Conservation (phyloP, 2,113 vertebrate genomes). For the Tetrax tetrax region DNA sequence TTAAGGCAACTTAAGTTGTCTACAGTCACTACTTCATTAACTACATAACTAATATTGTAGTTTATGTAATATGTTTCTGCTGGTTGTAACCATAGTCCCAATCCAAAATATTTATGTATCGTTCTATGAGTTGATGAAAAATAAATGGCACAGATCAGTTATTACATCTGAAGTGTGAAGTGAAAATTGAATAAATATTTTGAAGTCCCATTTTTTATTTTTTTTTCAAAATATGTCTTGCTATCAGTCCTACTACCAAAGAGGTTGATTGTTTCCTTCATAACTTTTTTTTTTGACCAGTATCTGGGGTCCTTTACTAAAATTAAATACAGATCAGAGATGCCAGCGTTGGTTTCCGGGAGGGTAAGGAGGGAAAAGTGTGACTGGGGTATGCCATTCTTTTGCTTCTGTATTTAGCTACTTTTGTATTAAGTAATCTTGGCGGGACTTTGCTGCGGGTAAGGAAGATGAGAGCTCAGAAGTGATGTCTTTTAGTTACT, state of each 20-base stretch:
- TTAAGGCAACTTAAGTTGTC: neutral
- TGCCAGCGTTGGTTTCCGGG: neutral
- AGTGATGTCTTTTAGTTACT: neutral
- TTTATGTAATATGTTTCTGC: neutral
- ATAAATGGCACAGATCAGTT: neutral
- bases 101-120: neutral
- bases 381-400: accelerated
- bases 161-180: neutral
- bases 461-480: neutral
- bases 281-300: neutral
- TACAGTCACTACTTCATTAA: neutral
- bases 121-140: neutral
- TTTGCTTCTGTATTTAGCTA: neutral
- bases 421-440: neutral
- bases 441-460: neutral
- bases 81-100: neutral
- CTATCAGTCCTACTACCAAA: neutral
- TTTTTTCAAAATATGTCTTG: neutral
- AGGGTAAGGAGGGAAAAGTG: neutral
- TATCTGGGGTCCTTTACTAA: neutral
- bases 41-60: neutral
- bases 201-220: neutral
- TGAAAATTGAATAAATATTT: neutral
- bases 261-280: neutral
- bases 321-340: neutral